Percentiles rank a stretch among this genome's conserved stretches.
Evolutionary conservation across 2,797 vertebrate species (phyloP).

Genomic region (Chloroceryle inda): DNA sequence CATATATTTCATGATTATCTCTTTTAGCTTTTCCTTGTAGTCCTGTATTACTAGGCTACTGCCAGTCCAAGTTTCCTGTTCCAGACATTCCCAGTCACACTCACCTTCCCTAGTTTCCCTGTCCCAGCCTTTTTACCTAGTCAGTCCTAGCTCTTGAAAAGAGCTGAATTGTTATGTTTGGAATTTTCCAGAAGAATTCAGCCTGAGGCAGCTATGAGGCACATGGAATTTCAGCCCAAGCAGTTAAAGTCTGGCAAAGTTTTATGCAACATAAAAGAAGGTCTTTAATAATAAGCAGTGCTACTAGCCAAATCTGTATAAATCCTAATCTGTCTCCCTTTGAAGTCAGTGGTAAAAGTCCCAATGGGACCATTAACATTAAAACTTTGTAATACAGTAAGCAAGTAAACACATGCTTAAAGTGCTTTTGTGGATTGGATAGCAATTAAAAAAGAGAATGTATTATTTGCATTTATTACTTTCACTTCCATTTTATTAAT

Average conservation of each 20-base stretch:
- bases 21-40: background rate
- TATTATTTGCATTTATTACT: background rate
- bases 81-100: background rate
- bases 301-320: conserved; percentile 8
- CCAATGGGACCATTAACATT: conserved; percentile 21
- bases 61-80: background rate
- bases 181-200: conserved; percentile 50
- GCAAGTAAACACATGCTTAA: conserved; percentile 40
- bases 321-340: conserved; percentile 44
- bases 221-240: conserved; percentile 16
- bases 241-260: conserved; percentile 28
- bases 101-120: background rate
- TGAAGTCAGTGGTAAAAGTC: conserved; percentile 51
- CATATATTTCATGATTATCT: background rate
- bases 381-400: conserved; percentile 34
- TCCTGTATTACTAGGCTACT: background rate
- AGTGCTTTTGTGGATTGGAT: conserved; percentile 11
- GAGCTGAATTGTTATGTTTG: background rate
- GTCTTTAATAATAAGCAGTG: conserved; percentile 28
- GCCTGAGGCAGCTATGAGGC: background rate
- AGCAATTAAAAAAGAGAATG: conserved; percentile 24
- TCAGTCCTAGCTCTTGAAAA: background rate
- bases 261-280: conserved; percentile 36
- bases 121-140: background rate
- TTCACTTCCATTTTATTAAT: conserved; percentile 15